Conservation (phyloP, 2,888 invertebrate genomes). For the Thereva unica region DNA sequence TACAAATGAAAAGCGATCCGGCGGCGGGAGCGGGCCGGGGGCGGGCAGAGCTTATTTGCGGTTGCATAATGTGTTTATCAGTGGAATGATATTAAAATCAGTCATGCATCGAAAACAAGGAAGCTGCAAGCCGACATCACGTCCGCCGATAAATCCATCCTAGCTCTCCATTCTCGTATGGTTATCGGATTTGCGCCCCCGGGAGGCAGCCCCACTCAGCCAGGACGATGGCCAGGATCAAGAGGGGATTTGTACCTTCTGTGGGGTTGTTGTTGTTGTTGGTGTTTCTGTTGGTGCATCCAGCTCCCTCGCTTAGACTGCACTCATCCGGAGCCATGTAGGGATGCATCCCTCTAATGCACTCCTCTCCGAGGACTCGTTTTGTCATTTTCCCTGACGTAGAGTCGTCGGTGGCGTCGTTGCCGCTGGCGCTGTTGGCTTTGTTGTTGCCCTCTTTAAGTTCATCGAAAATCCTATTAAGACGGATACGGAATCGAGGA, state of each 20-base stretch:
- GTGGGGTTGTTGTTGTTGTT: background rate
- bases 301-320: too few species aligned
- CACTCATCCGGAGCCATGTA: too few species aligned
- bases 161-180: constrained; percentile 13
- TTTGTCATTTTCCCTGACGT: constrained; percentile 17
- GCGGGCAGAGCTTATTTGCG: constrained; percentile 6
- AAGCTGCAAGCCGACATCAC: constrained; percentile 28
- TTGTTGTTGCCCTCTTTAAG: background rate
- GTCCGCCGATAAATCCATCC: constrained; percentile 35
- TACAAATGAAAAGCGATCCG: constrained; percentile 5
- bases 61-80: constrained; percentile 28
- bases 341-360: too few species aligned
- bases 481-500: constrained; percentile 17
- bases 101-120: constrained; percentile 33
- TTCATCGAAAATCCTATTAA: constrained; percentile 17
- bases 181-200: constrained; percentile 26
- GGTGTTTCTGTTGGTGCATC: too few species aligned
- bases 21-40: background rate
- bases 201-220: background rate
- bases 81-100: constrained; percentile 27
- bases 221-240: too few species aligned
- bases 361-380: too few species aligned
- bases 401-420: background rate
- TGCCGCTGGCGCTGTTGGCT: background rate
- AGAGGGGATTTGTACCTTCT: background rate